Evolutionary conservation across 30 jellyfish, hydroid and myxozoan species (phyloP).

Genomic region (Nemopilema nomurai): DNA sequence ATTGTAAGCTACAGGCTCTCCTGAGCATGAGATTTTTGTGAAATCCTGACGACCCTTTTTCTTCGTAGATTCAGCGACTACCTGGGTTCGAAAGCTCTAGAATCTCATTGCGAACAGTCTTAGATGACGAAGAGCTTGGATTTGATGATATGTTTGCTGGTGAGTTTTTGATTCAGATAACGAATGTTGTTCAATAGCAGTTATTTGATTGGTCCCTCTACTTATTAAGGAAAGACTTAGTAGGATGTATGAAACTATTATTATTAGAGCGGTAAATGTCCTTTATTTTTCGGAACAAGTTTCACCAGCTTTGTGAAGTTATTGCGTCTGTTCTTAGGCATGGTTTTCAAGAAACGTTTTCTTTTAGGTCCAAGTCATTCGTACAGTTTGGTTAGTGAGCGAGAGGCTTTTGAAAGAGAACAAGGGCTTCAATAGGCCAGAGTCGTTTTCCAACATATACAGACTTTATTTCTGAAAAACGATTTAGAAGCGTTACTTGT

Average conservation of each 20-base stretch:
- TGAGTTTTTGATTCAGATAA: conserved; percentile 11
- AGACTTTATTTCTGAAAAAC: neutral
- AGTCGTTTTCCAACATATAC: neutral
- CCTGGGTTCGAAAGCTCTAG: conserved; percentile 89
- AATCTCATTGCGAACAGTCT: conserved; percentile 61
- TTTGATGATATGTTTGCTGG: conserved; percentile 87
- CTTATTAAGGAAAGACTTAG: too few species aligned
- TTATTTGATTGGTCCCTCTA: neutral
- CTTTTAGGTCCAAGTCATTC: conserved; percentile 34
- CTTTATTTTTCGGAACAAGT: too few species aligned
- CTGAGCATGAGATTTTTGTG: too few species aligned
- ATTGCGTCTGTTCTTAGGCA: too few species aligned
- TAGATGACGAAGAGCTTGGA: conserved; percentile 69
- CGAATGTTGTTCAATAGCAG: neutral
- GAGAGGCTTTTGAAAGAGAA: conserved; percentile 28
- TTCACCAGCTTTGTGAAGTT: too few species aligned
- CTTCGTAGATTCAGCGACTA: conserved; percentile 69
- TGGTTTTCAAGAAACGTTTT: neutral
- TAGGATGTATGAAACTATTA: too few species aligned
- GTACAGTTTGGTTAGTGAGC: conserved; percentile 29
- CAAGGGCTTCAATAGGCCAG: conserved; percentile 24
- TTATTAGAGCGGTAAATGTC: too few species aligned
- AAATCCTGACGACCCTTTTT: neutral
- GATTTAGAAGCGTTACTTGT: neutral
- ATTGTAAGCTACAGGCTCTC: too few species aligned